A percentile compares a stretch with the other conserved stretches of the same genome.
These are phyloP conservation scores for Darwinula stevensoni DNA, from an alignment of 2,888 invertebrate species.

Conservation along the genomic window DNA sequence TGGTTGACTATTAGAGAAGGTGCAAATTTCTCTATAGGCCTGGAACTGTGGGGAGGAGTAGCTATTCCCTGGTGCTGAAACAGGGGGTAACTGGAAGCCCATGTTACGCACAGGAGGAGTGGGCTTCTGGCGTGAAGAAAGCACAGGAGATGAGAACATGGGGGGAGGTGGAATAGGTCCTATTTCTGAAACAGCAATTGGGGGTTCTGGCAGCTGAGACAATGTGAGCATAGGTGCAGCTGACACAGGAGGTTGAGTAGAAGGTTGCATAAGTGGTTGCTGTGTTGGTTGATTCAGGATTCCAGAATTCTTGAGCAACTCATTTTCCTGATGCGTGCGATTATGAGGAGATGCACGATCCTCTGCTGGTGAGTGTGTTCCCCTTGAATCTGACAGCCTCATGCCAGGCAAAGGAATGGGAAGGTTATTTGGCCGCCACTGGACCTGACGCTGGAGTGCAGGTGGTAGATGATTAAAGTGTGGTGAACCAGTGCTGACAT, in stretches of 20 bases:
- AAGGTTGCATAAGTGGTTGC: neutral
- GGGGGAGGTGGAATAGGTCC: constrained; percentile 79
- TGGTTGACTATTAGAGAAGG: neutral
- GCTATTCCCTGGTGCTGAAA: too few species aligned
- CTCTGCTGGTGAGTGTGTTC: too few species aligned
- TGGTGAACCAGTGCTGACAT: too few species aligned
- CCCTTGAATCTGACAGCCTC: too few species aligned
- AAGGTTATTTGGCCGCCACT: too few species aligned
- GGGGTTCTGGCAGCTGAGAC: constrained; percentile 66
- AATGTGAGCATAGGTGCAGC: constrained; percentile 21
- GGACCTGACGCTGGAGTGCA: too few species aligned
- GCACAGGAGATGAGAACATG: constrained; percentile 59
- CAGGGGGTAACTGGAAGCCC: too few species aligned
- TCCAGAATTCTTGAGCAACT: too few species aligned
- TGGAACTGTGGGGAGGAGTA: constrained; percentile 8
- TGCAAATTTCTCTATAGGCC: neutral
- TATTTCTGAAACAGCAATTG: constrained; percentile 68
- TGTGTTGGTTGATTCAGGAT: neutral
- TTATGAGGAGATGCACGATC: neutral
- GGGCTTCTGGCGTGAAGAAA: too few species aligned
- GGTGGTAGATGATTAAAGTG: too few species aligned
- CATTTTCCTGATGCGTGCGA: too few species aligned
- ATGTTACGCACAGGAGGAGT: too few species aligned
- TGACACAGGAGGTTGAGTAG: neutral
- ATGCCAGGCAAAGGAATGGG: constrained; percentile 1